Conservation (phyloP, 2,888 invertebrate species). For the Brenthis hecate region DNA sequence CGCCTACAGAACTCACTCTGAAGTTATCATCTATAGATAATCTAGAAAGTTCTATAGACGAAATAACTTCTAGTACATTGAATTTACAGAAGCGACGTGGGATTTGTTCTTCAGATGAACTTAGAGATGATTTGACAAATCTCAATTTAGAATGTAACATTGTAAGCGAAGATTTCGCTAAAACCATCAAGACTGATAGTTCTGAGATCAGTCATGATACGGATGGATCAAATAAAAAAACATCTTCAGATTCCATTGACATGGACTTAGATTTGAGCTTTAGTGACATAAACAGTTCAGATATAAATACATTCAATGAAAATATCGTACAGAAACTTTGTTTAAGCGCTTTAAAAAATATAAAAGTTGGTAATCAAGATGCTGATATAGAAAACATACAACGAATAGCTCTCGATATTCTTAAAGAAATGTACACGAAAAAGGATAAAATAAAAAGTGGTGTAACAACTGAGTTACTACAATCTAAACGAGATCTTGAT, state of each 20-base stretch:
- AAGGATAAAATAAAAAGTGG: constrained; percentile 72
- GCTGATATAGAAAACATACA: constrained; percentile 81
- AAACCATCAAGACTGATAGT: constrained; percentile 66
- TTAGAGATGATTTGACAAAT: constrained; percentile 69
- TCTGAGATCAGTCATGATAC: constrained; percentile 76
- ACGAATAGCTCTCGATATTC: constrained; percentile 77
- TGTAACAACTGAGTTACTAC: constrained; percentile 56
- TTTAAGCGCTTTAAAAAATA: constrained; percentile 78
- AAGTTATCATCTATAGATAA: constrained; percentile 70
- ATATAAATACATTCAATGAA: constrained; percentile 80
- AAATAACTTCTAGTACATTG: constrained; percentile 69
- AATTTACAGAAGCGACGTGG: constrained; percentile 81
- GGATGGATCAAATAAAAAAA: constrained; percentile 76
- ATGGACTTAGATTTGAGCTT: constrained; percentile 81
- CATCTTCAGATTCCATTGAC: constrained; percentile 78
- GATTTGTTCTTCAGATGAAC: constrained; percentile 80
- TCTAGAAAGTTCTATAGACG: constrained; percentile 73
- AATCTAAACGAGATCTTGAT: constrained; percentile 74
- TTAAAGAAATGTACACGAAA: constrained; percentile 79
- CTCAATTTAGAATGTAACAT: constrained; percentile 64
- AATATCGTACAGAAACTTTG: constrained; percentile 80
- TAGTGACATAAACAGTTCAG: constrained; percentile 80
- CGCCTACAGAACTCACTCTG: constrained; percentile 74
- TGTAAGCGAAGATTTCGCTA: constrained; percentile 63
- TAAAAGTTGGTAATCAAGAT: constrained; percentile 80